phyloP scores from a whole-genome alignment of 1,140 invertebrate genomes.

The Cotesia glomerata region DNA sequence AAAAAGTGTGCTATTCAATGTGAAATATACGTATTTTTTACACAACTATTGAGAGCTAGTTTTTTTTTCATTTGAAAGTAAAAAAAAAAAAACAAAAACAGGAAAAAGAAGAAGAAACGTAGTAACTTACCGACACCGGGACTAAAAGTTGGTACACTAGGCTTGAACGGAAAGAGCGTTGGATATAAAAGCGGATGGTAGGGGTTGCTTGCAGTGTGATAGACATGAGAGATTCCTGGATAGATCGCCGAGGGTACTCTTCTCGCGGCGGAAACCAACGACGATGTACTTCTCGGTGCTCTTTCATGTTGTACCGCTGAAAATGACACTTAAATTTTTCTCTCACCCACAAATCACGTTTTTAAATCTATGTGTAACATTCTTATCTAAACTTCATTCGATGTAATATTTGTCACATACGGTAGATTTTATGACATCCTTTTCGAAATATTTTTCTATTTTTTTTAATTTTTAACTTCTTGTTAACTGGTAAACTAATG shows the following conservation, averaged over 20 bases:
- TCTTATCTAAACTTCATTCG: background rate
- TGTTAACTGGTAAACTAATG: no score
- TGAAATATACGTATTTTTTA: background rate
- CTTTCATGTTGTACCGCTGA: slow-evolving; percentile 90
- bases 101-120: background rate
- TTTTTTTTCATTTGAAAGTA: background rate
- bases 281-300: slow-evolving; percentile 71
- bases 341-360: background rate
- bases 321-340: slow-evolving; percentile 45
- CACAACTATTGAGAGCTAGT: background rate
- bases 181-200: slow-evolving; percentile 61
- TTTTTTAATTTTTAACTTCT: no score
- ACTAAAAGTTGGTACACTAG: slow-evolving; percentile 51
- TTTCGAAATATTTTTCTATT: no score
- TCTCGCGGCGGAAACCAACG: slow-evolving; percentile 57
- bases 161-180: slow-evolving; percentile 60
- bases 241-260: slow-evolving; percentile 51
- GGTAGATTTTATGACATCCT: no score
- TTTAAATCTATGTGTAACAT: background rate
- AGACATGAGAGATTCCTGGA: slow-evolving; percentile 53
- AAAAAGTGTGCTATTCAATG: slow-evolving; percentile 47
- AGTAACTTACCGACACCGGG: slow-evolving; percentile 43
- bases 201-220: slow-evolving; percentile 48
- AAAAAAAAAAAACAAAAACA: slow-evolving; percentile 20
- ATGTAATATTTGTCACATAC: no score